A percentile compares a stretch with the other conserved stretches of the same genome.
These are phyloP conservation scores for Candidula unifasciata DNA, from an alignment of 2,888 invertebrate species.

Conservation along the genomic window DNA sequence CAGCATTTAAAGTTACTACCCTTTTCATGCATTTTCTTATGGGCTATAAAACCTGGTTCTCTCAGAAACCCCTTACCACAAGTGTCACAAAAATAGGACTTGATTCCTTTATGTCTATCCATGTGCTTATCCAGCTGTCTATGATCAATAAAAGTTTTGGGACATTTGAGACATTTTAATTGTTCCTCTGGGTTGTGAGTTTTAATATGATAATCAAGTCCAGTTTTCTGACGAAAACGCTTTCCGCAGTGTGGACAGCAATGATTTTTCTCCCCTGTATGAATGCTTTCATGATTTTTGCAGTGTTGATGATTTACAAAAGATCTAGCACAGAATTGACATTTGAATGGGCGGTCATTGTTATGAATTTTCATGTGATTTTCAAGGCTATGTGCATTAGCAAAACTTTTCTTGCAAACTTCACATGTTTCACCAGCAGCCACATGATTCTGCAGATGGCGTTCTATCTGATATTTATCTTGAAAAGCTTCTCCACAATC, in stretches of 20 bases:
- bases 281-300: constrained; percentile 34
- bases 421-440: not conserved
- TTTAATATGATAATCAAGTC: constrained; percentile 41
- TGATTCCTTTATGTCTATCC: constrained; percentile 45
- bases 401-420: constrained; percentile 35
- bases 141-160: constrained; percentile 41
- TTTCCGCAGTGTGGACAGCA: constrained; percentile 45
- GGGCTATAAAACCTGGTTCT: constrained; percentile 32
- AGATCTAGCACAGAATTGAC: constrained; percentile 31
- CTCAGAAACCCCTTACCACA: constrained; percentile 51
- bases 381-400: constrained; percentile 18
- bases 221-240: constrained; percentile 31
- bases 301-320: constrained; percentile 34
- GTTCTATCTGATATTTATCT: constrained; percentile 16
- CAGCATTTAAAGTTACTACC: constrained; percentile 28
- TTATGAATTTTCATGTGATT: constrained; percentile 33
- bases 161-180: constrained; percentile 43
- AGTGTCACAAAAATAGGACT: constrained; percentile 49
- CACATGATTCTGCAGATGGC: constrained; percentile 29
- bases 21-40: constrained; percentile 41
- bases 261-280: constrained; percentile 47
- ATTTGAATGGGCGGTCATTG: constrained; percentile 36
- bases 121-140: constrained; percentile 45
- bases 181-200: constrained; percentile 41
- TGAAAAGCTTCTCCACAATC: constrained; percentile 21